A percentile compares a stretch with the other conserved stretches of the same genome.
Conservation (phyloP, 2,797 vertebrate species). For the Merluccius polli region DNA sequence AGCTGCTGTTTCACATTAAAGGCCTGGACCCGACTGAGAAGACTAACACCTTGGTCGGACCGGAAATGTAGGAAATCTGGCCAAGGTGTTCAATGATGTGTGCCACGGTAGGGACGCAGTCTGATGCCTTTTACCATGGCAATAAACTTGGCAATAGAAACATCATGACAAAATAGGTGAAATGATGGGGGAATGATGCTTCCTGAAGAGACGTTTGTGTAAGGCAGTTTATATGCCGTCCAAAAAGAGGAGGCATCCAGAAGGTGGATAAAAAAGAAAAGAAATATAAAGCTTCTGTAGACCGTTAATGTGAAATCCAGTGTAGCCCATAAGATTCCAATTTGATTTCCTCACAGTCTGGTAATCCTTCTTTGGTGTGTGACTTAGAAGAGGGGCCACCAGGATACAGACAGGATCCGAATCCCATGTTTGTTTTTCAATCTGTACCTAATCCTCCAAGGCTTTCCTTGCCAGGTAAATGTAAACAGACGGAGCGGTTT, state of each 20-base stretch:
- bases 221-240: constrained; percentile 6
- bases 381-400: constrained; percentile 39
- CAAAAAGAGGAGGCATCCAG: constrained; percentile 7
- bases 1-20: constrained; percentile 58
- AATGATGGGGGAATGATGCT: constrained; percentile 8
- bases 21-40: constrained; percentile 20
- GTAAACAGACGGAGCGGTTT: constrained; percentile 21
- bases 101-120: constrained; percentile 47
- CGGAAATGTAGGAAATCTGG: constrained; percentile 45
- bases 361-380: constrained; percentile 34
- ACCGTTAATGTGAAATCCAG: constrained; percentile 45
- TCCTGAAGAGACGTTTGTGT: not conserved
- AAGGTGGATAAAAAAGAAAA: not conserved
- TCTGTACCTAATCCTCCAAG: constrained; percentile 5
- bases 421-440: constrained; percentile 53
- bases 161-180: constrained; percentile 32
- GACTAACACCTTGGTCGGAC: constrained; percentile 30
- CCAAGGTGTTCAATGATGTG: constrained; percentile 37
- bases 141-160: constrained; percentile 30
- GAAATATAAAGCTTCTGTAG: not conserved
- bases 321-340: constrained; percentile 31
- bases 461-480: constrained; percentile 28
- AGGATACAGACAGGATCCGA: constrained; percentile 39
- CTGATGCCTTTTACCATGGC: constrained; percentile 43
- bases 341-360: constrained; percentile 35